phyloP scores from a whole-genome alignment of 2,113 vertebrate genomes.

The Willisornis vidua region DNA sequence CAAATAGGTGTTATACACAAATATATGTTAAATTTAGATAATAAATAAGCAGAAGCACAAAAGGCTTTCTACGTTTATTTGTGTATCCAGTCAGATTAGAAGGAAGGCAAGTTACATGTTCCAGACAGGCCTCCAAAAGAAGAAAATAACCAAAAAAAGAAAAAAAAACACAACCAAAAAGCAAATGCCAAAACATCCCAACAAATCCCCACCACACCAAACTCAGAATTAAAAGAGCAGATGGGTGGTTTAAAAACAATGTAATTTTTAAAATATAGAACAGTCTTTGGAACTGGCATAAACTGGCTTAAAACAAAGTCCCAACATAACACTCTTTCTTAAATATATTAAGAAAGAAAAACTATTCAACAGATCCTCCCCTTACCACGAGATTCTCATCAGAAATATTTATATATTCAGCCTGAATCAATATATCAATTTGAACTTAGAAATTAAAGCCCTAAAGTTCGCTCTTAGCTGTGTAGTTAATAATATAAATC shows the following conservation, averaged over 20 bases:
- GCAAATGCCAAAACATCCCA: neutral
- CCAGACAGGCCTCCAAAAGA: neutral
- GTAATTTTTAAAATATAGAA: neutral
- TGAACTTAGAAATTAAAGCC: conserved; percentile 50
- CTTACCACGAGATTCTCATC: neutral
- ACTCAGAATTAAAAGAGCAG: neutral
- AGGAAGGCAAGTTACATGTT: rapidly evolving
- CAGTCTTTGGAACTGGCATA: neutral
- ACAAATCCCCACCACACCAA: neutral
- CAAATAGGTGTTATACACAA: neutral
- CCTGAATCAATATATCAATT: conserved; percentile 42
- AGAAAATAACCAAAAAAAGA: rapidly evolving
- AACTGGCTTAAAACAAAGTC: neutral
- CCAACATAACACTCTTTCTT: neutral
- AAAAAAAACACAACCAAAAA: rapidly evolving
- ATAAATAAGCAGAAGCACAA: neutral
- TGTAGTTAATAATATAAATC: conserved; percentile 57
- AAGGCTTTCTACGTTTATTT: neutral
- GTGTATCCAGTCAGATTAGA: neutral
- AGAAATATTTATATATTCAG: conserved; percentile 43
- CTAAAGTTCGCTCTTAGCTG: conserved; percentile 24
- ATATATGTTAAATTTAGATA: neutral
- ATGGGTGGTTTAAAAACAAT: rapidly evolving
- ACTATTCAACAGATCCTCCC: neutral
- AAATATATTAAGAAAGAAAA: neutral